Evolutionary conservation across 2,797 vertebrate genomes (phyloP), one percentile per base, ranked within the genome.

Genomic region (Typhlichthys subterraneus): DNA sequence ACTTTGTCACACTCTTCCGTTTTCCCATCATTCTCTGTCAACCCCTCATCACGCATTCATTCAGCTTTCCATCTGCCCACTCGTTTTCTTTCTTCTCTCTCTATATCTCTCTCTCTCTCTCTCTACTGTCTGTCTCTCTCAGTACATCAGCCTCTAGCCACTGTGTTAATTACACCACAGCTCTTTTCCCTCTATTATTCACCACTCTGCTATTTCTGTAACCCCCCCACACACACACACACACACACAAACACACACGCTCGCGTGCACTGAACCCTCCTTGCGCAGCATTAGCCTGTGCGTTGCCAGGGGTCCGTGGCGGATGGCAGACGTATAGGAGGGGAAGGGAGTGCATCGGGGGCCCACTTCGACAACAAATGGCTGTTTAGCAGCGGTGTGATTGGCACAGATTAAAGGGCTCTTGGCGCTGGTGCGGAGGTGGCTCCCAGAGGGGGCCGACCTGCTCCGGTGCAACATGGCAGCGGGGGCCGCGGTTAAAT

Each of bases 381-480:
- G 77, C 81, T 82, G 79, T 80, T 88, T 82, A 76, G 79, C 80
- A 49, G 82, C 83, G 33, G 82, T 87, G 66, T 90, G 90, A 91
- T 89, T 88, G 88, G 85, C 90, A 86, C 74, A 89, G 84, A 90
- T 91, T 89, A 90, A 82, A 84, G 85, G 86, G 77, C 74, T 85
- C 64, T 79, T 31, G 59, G 65, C 59, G 73, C 53, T 33, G 74
- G 62, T 85, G 87, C 70, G 79, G 85, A 85, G 89, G 85, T 72
- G 83, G 85, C 75, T 65, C 60, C 69, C 59, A 55, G 76, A 67
- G 62, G 80, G 64, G 51, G 75, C 72, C 70, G 69, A 70, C 72
- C 77, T 33, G 72, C 78, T 73, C 68, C 65, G 52, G 61, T 45
- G 33, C 33, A 8, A 8, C 33, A 38, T 38, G 33, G 1, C 33